Evolutionary conservation across 1,140 invertebrate genomes (phyloP).

Genomic region (Drosophila pectinifera): DNA sequence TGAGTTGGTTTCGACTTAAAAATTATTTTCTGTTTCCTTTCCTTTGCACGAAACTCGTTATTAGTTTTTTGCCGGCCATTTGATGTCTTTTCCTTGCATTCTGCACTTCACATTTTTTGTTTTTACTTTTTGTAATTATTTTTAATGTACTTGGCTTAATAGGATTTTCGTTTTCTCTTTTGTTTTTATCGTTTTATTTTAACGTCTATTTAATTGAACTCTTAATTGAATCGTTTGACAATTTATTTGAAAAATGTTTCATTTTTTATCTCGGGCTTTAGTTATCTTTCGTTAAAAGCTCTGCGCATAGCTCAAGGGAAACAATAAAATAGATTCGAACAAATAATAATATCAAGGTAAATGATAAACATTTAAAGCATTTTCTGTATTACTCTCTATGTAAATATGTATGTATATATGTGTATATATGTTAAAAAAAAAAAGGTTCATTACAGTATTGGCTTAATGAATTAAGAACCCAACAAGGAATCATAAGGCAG

Average conservation of each 20-base stretch:
- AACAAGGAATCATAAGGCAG: constrained; percentile 84
- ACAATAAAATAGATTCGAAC: constrained; percentile 18
- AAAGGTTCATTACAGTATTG: constrained; percentile 40
- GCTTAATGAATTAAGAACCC: constrained; percentile 72
- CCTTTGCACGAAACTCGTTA: constrained; percentile 57
- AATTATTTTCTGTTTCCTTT: constrained; percentile 31
- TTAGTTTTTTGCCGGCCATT: constrained; percentile 20
- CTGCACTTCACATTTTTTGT: constrained; percentile 36
- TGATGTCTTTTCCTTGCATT: constrained; percentile 19
- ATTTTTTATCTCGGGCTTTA: constrained; percentile 12
- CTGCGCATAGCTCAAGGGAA: constrained; percentile 64
- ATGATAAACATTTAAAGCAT: constrained; percentile 62
- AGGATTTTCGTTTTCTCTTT: constrained; percentile 65
- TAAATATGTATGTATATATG: constrained; percentile 38
- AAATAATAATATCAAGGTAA: constrained; percentile 31
- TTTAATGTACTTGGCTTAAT: constrained; percentile 79
- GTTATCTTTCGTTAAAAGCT: constrained; percentile 55
- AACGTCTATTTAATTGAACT: constrained; percentile 67
- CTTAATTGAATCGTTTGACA: constrained; percentile 80
- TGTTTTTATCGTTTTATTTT: constrained; percentile 27
- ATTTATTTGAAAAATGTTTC: constrained; percentile 57
- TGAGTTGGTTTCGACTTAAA: constrained; percentile 63
- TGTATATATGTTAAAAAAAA: constrained; percentile 46
- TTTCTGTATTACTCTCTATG: constrained; percentile 44
- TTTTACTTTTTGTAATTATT: constrained; percentile 44